A percentile compares a stretch with the other conserved stretches of the same genome.
phyloP scores from a whole-genome alignment of 2,113 vertebrate species.

The Picathartes gymnocephalus region DNA sequence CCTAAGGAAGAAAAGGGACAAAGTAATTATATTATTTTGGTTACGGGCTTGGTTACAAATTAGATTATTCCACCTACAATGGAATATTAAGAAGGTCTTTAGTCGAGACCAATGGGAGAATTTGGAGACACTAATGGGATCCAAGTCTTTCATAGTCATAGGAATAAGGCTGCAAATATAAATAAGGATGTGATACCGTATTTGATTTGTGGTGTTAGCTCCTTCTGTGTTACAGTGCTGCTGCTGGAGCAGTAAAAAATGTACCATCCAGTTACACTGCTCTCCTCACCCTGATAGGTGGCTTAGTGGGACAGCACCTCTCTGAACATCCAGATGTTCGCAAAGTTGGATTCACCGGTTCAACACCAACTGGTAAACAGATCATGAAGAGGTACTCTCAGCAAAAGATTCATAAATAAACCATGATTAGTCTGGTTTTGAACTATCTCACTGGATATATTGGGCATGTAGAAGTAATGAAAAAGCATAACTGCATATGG shows the following conservation, averaged over 20 bases:
- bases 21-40: not conserved
- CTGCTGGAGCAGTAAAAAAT: not conserved
- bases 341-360: constrained; percentile 84
- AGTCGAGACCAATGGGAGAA: not conserved
- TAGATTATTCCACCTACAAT: not conserved
- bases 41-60: not conserved
- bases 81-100: not conserved
- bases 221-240: not conserved
- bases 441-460: not conserved
- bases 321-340: constrained; percentile 81
- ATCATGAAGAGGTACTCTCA: constrained; percentile 81
- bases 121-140: not conserved
- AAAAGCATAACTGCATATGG: not conserved
- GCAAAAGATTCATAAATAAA: not conserved
- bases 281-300: constrained; percentile 53
- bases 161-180: not conserved
- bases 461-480: not conserved
- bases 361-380: constrained; percentile 80
- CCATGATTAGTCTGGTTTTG: not conserved
- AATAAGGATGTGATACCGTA: not conserved
- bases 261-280: not conserved
- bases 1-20: not conserved
- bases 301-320: constrained; percentile 74
- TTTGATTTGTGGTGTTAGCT: not conserved
- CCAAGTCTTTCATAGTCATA: not conserved